These are phyloP conservation scores for Perccottus glenii DNA, from an alignment of 2,113 vertebrate genomes.

Conservation along the genomic window DNA sequence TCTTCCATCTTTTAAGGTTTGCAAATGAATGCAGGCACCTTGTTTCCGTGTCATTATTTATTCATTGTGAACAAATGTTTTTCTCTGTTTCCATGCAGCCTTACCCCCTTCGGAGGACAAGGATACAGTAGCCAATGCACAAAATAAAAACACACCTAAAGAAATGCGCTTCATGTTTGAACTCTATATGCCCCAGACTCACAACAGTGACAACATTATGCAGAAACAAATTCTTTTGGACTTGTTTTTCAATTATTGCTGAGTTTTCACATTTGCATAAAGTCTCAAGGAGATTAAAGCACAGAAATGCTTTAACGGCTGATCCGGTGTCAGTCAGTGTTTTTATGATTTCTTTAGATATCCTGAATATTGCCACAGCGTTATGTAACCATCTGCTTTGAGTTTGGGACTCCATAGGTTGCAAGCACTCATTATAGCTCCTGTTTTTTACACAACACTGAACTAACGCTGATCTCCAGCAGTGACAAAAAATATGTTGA, in stretches of 20 bases:
- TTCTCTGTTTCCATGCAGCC: constrained; percentile 45
- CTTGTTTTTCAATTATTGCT: constrained; percentile 55
- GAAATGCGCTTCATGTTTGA: constrained; percentile 24
- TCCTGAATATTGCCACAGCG: constrained; percentile 20
- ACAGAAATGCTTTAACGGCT: constrained; percentile 38
- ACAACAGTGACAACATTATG: constrained; percentile 25
- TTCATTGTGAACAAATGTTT: constrained; percentile 76
- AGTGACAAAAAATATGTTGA: constrained; percentile 4
- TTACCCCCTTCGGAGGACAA: constrained; percentile 48
- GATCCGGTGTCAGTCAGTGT: constrained; percentile 43
- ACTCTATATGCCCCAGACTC: constrained; percentile 7
- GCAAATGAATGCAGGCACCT: constrained; percentile 73
- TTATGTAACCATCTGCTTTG: constrained; percentile 31
- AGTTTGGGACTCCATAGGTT: constrained; percentile 10
- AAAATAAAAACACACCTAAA: constrained; percentile 20
- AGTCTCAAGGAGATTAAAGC: constrained; percentile 56
- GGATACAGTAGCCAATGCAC: constrained; percentile 39
- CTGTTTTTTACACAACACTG: constrained; percentile 11
- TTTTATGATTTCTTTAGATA: constrained; percentile 42
- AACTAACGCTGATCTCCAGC: constrained; percentile 26
- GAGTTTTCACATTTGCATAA: constrained; percentile 54
- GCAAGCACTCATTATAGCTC: constrained; percentile 17
- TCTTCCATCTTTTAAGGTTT: constrained; percentile 56
- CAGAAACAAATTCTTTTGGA: constrained; percentile 33
- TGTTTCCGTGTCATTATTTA: constrained; percentile 74